These are phyloP conservation scores for Apteryx mantelli DNA, from an alignment of 2,113 vertebrate genomes.

Conservation along the genomic window DNA sequence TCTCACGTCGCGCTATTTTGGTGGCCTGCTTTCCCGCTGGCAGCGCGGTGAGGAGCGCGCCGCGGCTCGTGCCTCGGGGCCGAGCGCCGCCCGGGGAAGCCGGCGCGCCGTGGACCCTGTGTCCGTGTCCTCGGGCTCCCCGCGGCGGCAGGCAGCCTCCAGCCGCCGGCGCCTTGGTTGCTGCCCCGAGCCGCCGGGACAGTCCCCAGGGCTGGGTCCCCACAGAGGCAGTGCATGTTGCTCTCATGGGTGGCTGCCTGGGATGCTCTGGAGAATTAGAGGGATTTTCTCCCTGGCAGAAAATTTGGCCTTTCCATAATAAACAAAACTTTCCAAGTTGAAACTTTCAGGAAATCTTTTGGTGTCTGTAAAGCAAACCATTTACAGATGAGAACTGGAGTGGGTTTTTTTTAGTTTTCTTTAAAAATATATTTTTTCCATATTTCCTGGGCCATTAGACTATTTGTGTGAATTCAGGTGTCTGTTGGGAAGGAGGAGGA, in stretches of 20 bases:
- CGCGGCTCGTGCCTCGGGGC: background rate
- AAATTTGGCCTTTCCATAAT: rapidly evolving
- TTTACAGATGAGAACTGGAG: background rate
- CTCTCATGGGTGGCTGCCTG: too few species aligned
- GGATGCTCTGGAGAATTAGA: too few species aligned
- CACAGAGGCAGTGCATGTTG: too few species aligned
- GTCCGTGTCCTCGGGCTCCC: too few species aligned
- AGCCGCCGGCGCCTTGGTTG: too few species aligned
- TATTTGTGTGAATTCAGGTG: background rate
- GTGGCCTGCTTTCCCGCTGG: constrained; percentile 58
- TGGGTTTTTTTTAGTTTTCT: background rate
- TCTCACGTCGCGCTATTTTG: constrained; percentile 55
- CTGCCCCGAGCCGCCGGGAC: too few species aligned
- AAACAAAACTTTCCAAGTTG: background rate
- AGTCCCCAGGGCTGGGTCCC: too few species aligned
- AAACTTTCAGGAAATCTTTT: background rate
- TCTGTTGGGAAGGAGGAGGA: background rate
- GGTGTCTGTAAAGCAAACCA: background rate
- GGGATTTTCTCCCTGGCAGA: background rate
- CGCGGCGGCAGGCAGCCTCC: too few species aligned
- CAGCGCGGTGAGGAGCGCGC: background rate
- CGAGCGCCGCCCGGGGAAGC: too few species aligned
- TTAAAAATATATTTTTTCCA: rapidly evolving
- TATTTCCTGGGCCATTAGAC: background rate
- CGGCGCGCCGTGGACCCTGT: too few species aligned